Percentiles rank a stretch among this genome's conserved stretches.
phyloP scores from a whole-genome alignment of 2,888 invertebrate species.

The Nycteola revayana region DNA sequence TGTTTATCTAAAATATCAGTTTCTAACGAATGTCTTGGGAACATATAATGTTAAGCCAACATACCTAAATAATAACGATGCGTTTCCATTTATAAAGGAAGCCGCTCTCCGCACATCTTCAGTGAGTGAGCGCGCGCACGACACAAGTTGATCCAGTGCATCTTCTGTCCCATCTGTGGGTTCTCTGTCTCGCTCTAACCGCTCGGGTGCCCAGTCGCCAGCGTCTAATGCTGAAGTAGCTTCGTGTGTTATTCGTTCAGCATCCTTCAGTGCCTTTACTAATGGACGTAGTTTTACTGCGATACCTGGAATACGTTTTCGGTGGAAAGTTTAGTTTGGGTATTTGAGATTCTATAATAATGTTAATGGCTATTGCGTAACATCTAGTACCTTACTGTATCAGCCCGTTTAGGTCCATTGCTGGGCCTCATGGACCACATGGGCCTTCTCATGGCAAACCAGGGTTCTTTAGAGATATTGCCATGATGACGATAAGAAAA shows the following conservation, averaged over 20 bases:
- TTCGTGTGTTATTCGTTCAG: constrained; percentile 90
- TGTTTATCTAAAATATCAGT: too few species aligned
- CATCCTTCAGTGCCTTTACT: constrained; percentile 90
- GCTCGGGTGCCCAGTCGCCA: constrained; percentile 89
- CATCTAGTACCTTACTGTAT: too few species aligned
- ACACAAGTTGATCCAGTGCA: constrained; percentile 93
- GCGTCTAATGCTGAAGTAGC: constrained; percentile 88
- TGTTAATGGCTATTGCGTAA: too few species aligned
- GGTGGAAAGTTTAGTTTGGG: too few species aligned
- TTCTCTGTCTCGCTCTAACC: constrained; percentile 77
- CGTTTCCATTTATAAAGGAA: constrained; percentile 94
- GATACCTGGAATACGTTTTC: constrained; percentile 78
- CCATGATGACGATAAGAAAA: too few species aligned
- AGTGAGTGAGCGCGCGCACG: constrained; percentile 92
- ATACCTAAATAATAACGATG: constrained; percentile 88
- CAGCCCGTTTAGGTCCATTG: too few species aligned
- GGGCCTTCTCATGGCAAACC: too few species aligned
- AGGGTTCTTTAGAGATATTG: too few species aligned
- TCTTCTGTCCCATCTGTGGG: constrained; percentile 86
- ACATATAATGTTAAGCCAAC: too few species aligned
- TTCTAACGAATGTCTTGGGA: too few species aligned
- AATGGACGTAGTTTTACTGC: constrained; percentile 88
- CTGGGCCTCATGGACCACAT: too few species aligned
- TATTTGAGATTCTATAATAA: too few species aligned
- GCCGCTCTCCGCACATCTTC: constrained; percentile 95